A percentile compares a stretch with the other conserved stretches of the same genome.
Conservation (phyloP, 2,113 vertebrate species). For the Cynocephalus volans region DNA sequence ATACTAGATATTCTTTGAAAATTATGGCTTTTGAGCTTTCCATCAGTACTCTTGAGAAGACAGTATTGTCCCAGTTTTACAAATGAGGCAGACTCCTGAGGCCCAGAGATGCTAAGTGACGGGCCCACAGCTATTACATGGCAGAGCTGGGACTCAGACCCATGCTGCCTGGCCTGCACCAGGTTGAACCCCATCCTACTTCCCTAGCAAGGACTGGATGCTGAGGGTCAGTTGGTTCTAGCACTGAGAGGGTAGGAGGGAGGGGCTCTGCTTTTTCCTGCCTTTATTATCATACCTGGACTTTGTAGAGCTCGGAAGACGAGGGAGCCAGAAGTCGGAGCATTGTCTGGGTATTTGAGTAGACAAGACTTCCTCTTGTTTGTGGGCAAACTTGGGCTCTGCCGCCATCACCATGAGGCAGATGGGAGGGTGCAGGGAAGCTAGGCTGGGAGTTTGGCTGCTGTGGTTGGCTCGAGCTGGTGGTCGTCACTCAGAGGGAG, state of each 20-base stretch:
- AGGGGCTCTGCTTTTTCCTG: neutral
- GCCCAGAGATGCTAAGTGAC: neutral
- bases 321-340: neutral
- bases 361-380: neutral
- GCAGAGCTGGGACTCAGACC: neutral
- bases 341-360: conserved; percentile 17
- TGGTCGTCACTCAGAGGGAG: neutral
- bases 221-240: neutral
- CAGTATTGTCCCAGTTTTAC: neutral
- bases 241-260: neutral
- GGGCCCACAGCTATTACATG: neutral
- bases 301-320: neutral
- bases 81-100: neutral
- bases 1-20: neutral
- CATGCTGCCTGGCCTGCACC: neutral
- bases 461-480: neutral
- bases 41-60: neutral
- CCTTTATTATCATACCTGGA: neutral
- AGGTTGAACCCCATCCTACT: neutral
- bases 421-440: neutral
- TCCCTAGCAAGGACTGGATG: neutral
- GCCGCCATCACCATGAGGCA: neutral
- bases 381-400: neutral
- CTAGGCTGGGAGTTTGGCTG: neutral
- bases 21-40: neutral